A percentile compares a stretch with the other conserved stretches of the same genome.
These are phyloP conservation scores for Heloderma charlesbogerti DNA, from an alignment of 2,113 vertebrate genomes.

Conservation along the genomic window DNA sequence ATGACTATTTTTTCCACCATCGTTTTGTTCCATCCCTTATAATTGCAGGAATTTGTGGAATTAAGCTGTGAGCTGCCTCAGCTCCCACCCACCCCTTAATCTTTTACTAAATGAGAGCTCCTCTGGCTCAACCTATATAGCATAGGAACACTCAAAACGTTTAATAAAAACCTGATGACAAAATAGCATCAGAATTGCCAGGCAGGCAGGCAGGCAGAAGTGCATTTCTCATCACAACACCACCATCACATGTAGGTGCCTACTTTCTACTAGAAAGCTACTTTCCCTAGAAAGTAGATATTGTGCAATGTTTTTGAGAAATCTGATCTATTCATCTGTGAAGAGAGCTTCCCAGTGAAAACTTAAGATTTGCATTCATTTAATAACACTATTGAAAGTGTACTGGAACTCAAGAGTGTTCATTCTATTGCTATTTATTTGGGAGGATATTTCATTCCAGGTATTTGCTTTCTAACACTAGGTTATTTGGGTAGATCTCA, in stretches of 20 bases:
- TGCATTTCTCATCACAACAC: not conserved
- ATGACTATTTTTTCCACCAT: not conserved
- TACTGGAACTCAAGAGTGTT: not conserved
- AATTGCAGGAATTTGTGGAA: not conserved
- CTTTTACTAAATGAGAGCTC: not conserved
- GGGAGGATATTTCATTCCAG: not conserved
- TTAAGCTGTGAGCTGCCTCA: not conserved
- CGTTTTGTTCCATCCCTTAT: not conserved
- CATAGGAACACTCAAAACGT: not conserved
- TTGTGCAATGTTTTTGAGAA: not conserved
- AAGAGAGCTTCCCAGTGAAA: not conserved
- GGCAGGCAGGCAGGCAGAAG: not conserved
- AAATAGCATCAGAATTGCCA: not conserved
- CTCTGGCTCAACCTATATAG: not conserved
- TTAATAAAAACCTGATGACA: not conserved
- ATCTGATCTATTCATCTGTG: not conserved
- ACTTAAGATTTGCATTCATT: not conserved
- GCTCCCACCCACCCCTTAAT: not conserved
- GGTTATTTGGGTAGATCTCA: not conserved
- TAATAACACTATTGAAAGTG: not conserved
- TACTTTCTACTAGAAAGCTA: no score
- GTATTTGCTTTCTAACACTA: not conserved
- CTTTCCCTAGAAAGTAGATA: not conserved
- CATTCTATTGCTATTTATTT: not conserved
- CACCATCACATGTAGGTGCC: not conserved